Evolutionary conservation across 2,888 invertebrate genomes (phyloP).

Genomic region (Eudasyphora cyanicolor): DNA sequence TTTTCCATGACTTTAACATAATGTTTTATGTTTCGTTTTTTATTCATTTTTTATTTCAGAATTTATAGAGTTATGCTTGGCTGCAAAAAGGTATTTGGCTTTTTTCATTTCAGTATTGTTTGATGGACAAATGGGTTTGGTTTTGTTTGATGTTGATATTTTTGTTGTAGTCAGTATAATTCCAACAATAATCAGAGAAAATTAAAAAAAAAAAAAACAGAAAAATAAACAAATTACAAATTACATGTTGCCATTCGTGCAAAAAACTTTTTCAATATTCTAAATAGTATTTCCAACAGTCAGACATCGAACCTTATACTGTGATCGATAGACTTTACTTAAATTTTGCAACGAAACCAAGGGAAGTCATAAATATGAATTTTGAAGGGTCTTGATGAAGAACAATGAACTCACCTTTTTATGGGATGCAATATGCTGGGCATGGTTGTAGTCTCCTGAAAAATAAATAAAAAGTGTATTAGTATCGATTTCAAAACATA

Average conservation of each 20-base stretch:
- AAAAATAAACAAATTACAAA: conserved; percentile 13
- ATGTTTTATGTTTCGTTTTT: conserved; percentile 26
- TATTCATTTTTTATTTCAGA: conserved; percentile 33
- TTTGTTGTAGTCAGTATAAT: too few relatives aligned
- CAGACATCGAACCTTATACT: background rate
- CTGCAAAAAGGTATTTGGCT: conserved; percentile 44
- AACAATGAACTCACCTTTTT: conserved; percentile 66
- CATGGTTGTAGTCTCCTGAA: conserved; percentile 68
- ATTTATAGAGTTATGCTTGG: conserved; percentile 59
- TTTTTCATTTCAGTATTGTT: conserved; percentile 13
- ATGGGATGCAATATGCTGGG: conserved; percentile 66
- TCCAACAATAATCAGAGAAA: conserved; percentile 15
- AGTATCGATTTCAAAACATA: background rate
- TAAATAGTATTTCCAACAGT: conserved; percentile 9
- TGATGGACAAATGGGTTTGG: conserved; percentile 56
- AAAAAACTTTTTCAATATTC: conserved; percentile 49
- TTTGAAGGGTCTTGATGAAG: background rate
- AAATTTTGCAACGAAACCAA: background rate
- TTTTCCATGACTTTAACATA: background rate
- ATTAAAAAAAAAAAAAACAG: background rate
- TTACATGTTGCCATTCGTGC: conserved; percentile 59
- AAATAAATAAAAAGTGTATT: conserved; percentile 24
- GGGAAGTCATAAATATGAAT: conserved; percentile 13
- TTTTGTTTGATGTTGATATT: background rate
- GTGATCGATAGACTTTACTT: background rate